These are phyloP conservation scores for Xestia rhomboidea DNA, from an alignment of 2,888 invertebrate genomes.

Conservation along the genomic window DNA sequence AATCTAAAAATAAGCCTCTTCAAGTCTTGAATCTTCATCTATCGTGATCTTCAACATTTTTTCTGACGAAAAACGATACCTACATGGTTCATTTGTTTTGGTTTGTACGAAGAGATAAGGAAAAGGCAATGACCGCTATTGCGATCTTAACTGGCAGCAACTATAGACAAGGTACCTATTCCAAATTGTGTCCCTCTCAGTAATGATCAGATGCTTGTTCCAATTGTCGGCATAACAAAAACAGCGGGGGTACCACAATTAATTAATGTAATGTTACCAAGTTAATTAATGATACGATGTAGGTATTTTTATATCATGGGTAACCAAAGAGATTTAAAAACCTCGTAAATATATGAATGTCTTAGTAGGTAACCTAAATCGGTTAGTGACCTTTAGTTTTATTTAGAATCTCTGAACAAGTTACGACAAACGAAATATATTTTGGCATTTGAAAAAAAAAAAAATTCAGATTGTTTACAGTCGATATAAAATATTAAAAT, in stretches of 20 bases:
- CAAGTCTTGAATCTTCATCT: no score
- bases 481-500: not conserved
- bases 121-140: no score
- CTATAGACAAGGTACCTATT: not conserved
- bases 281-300: constrained; percentile 37
- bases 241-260: constrained; percentile 26
- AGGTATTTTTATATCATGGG: not conserved
- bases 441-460: no score
- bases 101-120: no score
- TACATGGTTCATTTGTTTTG: no score
- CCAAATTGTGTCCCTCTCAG: not conserved
- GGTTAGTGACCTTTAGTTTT: not conserved
- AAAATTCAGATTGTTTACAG: not conserved
- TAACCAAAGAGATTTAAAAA: no score
- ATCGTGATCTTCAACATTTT: no score
- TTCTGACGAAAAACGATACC: no score
- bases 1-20: no score
- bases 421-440: not conserved
- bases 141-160: no score
- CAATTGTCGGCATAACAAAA: constrained; percentile 31
- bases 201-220: constrained; percentile 10
- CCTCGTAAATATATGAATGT: no score
- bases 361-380: not conserved
- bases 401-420: not conserved
- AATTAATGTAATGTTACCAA: constrained; percentile 35